Evolutionary conservation across 1,140 invertebrate genomes (phyloP), one percentile per base, ranked within the genome.

Genomic region (Zophobas morio): DNA sequence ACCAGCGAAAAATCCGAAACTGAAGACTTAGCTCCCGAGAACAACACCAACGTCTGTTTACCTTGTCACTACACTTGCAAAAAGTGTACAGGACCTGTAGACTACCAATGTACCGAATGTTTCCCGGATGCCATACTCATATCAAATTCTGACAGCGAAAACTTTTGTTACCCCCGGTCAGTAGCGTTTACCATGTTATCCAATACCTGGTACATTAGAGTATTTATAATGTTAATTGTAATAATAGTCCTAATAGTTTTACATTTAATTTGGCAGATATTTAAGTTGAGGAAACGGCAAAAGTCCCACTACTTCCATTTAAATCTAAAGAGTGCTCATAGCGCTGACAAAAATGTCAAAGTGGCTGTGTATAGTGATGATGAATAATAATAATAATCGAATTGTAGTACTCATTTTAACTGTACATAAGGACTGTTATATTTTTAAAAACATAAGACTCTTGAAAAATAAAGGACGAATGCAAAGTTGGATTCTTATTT

Each of bases 61-160:
- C 57, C 77, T 34, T 92, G 91, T 84, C 90, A 92, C 84, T 92
- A 92, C 81, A 86, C 88, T 1, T 92, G 91, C 82, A 84, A 86
- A 76, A 84, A 83, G 3, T 92, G 91, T 79, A 81, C 80, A 2
- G 90, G 90, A 3, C 87, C 89, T 0, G 87, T 88, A 76, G 89
- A 90, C 81, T 89, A 90, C 75, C 85, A 91, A 74, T 92, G 91
- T 80, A 83, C 82, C 5, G 75, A 80, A 3, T 92, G 91, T 83
- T 88, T 88, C 79, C 80, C 79, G 1, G 90, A 91, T 83, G 87
- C 89, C 4, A 78, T 82, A 54, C 78, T 90, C 34, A 78, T 81
- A 6, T 81, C 78, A 47, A 3, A 57, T 3, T 81, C 84, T 0
- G 71, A 74, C 5, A 78, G 40, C 20, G 85, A 87, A 79, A 79